Evolutionary conservation across 2,888 invertebrate genomes (phyloP), one percentile per base, ranked within the genome.

Genomic region (Epinotia ramella): DNA sequence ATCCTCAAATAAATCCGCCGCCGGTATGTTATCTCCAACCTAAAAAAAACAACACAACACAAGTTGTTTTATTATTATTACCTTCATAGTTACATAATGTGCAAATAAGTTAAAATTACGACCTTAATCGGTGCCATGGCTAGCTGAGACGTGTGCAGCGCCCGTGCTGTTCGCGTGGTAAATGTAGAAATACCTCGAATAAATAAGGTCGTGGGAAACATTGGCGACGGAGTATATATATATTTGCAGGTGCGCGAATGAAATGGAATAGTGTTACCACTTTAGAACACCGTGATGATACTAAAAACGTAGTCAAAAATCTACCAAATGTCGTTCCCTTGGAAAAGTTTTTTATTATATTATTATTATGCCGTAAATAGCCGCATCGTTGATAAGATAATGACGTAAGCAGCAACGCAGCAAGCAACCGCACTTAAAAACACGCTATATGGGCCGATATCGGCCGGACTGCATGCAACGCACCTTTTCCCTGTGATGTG

Each of bases 11-110:
- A 99, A 93, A 86, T 97, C 97, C 57, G 96, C 96, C 28, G 92
- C 92, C 1, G 99, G 99, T 79, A 99, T 82, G 78, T 95, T 95
- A 84, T 98, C 98, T 82, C 98, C 98, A 88, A 97, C 97, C 99
- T 99, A 85, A 64, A 84, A 87, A 28, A 24, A 85, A 63, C 84
- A 87, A 53, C 18, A 18, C 49, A 71, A 77, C 78, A 72, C 53
- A 78, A 76, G 33, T 67, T 62, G 56, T 73, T 76, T 76, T 79
- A 79, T 78, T 80, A 66, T 76, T 79, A 79, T 78, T 80, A 66
- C 83, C 84, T 84, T 46, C 83, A 81, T 68, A 84, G 80, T 92
- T 92, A 91, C 85, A 81, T 90, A 76, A 76, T 67, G 40, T n/a
- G 62, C n/a, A 28, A 71, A 7, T 62, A 72, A 72, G 28, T 46